phyloP scores from a whole-genome alignment of 2,797 vertebrate genomes.

The Chelmon rostratus region DNA sequence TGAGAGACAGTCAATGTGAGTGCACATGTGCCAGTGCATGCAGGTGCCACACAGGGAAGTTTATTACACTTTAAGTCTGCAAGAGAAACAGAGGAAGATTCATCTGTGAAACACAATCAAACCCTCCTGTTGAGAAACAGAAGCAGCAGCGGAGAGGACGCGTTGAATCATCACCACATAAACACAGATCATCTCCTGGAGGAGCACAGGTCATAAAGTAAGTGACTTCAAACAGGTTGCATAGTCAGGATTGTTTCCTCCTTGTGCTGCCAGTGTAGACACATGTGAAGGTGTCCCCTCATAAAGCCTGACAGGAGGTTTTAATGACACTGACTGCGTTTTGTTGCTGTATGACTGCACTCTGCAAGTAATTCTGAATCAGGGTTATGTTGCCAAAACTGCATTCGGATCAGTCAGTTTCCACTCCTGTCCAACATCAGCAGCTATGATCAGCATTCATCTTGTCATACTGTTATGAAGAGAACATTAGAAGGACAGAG shows the following conservation, averaged over 20 bases:
- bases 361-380: neutral
- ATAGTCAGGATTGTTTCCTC: neutral
- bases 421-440: neutral
- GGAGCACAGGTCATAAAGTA: slow-evolving; percentile 33
- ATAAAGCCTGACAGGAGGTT: neutral
- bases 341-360: neutral
- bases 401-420: neutral
- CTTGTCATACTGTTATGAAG: neutral
- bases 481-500: too few relatives aligned
- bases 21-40: slow-evolving; percentile 38
- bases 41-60: slow-evolving; percentile 19
- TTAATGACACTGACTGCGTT: neutral
- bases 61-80: neutral
- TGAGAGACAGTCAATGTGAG: slow-evolving; percentile 37
- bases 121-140: neutral
- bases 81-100: neutral
- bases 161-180: neutral
- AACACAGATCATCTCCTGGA: neutral
- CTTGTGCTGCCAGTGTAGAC: neutral
- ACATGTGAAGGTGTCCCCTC: neutral
- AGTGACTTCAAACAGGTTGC: slow-evolving; percentile 33
- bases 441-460: neutral
- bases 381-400: neutral
- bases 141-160: neutral
- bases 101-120: neutral